phyloP scores from a whole-genome alignment of 2,113 vertebrate species.

The Callaeas wilsoni region DNA sequence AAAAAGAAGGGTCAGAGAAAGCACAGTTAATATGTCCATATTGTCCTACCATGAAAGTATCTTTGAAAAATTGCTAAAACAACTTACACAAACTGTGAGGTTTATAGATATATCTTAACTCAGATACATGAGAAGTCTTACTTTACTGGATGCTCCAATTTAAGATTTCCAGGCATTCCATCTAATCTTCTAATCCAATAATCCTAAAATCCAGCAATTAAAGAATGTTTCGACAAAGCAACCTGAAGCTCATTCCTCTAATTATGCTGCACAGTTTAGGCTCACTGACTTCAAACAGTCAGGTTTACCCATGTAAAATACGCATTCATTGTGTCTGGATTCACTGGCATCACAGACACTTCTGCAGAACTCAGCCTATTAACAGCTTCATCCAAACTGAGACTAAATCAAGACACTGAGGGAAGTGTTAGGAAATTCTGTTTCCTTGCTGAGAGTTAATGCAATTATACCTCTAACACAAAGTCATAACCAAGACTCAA shows the following conservation, averaged over 20 bases:
- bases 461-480: not conserved
- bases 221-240: constrained; percentile 50
- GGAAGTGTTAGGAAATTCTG: not conserved
- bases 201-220: constrained; percentile 59
- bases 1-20: not conserved
- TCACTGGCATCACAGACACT: not conserved
- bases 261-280: constrained; percentile 18
- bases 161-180: constrained; percentile 23
- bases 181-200: constrained; percentile 63
- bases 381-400: not conserved
- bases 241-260: constrained; percentile 36
- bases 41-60: not conserved
- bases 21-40: not conserved
- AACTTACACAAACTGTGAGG: not conserved
- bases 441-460: not conserved
- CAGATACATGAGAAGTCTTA: not conserved
- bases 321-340: not conserved
- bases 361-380: not conserved
- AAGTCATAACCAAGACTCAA: not conserved
- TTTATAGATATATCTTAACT: not conserved
- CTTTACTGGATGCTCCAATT: not conserved
- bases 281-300: not conserved
- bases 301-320: not conserved
- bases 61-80: not conserved
- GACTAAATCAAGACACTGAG: not conserved